Base-by-base conservation (phyloP, 2,888 invertebrate genomes). In the Amaurobius ferox region DNA sequence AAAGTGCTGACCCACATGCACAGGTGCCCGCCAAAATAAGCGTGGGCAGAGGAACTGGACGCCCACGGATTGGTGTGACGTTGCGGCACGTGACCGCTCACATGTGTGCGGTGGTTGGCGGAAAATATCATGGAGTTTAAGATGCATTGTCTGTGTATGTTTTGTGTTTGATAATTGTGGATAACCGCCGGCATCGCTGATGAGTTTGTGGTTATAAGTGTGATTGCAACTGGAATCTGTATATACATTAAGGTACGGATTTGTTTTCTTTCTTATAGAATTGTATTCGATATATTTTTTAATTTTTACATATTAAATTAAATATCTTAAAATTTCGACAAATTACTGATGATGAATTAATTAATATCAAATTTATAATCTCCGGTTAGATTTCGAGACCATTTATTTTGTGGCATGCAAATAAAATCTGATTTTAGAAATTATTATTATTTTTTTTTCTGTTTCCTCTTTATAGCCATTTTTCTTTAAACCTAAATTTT, bases 1-100 rank as follows among this genome's bases (percentile, higher is more conserved):
- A 85, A 85, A 85, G 83, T 85, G 85, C 67, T 86, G 85, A 86
- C 85, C 85, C 85, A 86, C 44, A 86, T 86, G 85, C 79, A 78
- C 85, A 86, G 85, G 85, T 86, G 85, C 78, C 72, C 26, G 44
- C 44, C 62, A 39, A 77, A 71, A 72, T 62, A 19, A 61, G 85
- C 85, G 85, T 86, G 85, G 85, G 85, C 32, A 44, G 85, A 26
- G 70, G 70, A 73, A 79, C 35, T 67, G 68, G 32, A 73, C 78
- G 73, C 78, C 85, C 85, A 79, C 78, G 78, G 78, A 62, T 35
- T 44, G n/a, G 2, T 70, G 78, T 73, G 85, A 77, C 78, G 85
- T 74, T 68, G 64, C 68, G 78, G 62, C 85, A 86, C 85, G 85
- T 86, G 85, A 79, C 78, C 48, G 48, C 29, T 67, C n/a, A 66